Evolutionary conservation across 2,113 vertebrate genomes (phyloP), one percentile per base, ranked within the genome.

Genomic region (Microcebus griseorufus): DNA sequence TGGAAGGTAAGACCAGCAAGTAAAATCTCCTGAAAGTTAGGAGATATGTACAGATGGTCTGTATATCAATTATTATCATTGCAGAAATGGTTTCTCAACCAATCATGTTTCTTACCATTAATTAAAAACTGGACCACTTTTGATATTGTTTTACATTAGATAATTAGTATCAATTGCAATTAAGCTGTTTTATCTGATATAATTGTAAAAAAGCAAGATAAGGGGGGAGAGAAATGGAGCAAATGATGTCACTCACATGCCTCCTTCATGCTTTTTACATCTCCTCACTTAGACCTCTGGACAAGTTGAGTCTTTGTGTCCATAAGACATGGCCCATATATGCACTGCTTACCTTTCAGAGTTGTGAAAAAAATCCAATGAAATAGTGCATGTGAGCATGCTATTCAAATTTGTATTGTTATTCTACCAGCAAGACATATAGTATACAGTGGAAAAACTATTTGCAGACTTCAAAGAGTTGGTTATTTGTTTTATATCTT

Each of bases 401-500:
- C 48, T 55, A 37, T 45, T 95, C 81, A 86, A 85, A 90, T 86
- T 42, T 81, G 58, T 81, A 25, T 85, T 95, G 25, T 53, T 79
- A 51, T 87, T 90, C 92, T 64, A 65, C 18, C 89, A 83, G 70
- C 18, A 88, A 58, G 37, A 76, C 87, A 20, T 67, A 67, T 5
- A 94, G 62, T 42, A 51, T 65, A 72, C 6, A 87, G 58, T 83
- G 14, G 53, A 42, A 81, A 97, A 85, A 84, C 53, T 92, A 69
- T 72, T 84, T 94, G 34, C 32, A 60, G 79, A n/a, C 76, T 92
- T 88, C 64, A 72, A 76, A 92, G 96, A 76, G 18, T 78, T 95
- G 37, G 58, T n/a, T 97, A 88, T 97, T 96, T 97, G 86, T 84
- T 93, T 98, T 96, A 85, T 97, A 75, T 87, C 95, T 88, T 90